Evolutionary conservation across 2,888 invertebrate species (phyloP).

Genomic region (Sinohyriopsis cumingii): DNA sequence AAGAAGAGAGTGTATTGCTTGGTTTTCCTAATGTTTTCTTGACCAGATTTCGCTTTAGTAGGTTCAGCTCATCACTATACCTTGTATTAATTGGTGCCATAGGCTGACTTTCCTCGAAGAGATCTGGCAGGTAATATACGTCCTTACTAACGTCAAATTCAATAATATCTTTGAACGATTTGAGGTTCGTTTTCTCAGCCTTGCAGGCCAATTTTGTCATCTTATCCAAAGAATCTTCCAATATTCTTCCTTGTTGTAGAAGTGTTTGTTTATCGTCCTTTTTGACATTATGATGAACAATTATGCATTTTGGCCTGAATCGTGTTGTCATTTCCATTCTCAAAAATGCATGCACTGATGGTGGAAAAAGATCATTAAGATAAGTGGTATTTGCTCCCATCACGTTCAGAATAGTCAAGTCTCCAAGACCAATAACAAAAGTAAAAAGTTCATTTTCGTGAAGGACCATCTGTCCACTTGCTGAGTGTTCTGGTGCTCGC

Average conservation of each 20-base stretch:
- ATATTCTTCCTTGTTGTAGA: background rate
- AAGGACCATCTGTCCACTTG: background rate
- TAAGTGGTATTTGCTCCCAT: constrained; percentile 21
- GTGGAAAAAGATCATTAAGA: constrained; percentile 17
- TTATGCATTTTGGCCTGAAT: constrained; percentile 8
- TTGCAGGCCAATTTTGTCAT: constrained; percentile 13
- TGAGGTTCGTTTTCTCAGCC: constrained; percentile 5
- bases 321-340: constrained; percentile 16
- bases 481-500: constrained; percentile 10
- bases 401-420: constrained; percentile 18
- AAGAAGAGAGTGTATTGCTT: background rate
- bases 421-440: constrained; percentile 22
- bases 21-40: background rate
- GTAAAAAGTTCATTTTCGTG: constrained; percentile 22
- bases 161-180: constrained; percentile 14
- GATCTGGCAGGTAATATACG: constrained; percentile 16
- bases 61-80: constrained; percentile 9
- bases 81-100: constrained; percentile 16
- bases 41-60: background rate
- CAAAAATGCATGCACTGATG: constrained; percentile 20
- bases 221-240: constrained; percentile 12
- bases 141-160: constrained; percentile 14
- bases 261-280: constrained; percentile 1
- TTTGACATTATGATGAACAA: constrained; percentile 27
- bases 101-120: constrained; percentile 20